Evolutionary conservation across 1,140 invertebrate species (phyloP).

Genomic region (Sminthurides bifidus): DNA sequence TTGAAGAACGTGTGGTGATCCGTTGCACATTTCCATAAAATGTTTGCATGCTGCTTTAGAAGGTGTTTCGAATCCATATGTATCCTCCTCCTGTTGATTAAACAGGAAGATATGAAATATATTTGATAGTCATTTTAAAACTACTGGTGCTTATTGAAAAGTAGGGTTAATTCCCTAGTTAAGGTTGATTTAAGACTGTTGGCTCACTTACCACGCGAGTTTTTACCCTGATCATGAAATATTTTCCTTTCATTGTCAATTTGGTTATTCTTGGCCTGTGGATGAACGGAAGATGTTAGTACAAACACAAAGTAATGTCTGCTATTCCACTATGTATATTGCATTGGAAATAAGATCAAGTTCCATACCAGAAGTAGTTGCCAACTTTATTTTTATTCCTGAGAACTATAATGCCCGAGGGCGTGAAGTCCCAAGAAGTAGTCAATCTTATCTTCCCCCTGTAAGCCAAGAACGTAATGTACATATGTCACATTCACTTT

Average conservation of each 20-base stretch:
- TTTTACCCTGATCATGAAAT: slow-evolving; percentile 87
- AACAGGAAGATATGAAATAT: slow-evolving; percentile 32
- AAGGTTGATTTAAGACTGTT: too few species aligned
- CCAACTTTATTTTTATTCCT: slow-evolving; percentile 93
- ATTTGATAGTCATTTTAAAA: too few species aligned
- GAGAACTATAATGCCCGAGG: slow-evolving; percentile 90
- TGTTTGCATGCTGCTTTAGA: slow-evolving; percentile 90
- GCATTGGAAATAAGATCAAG: too few species aligned
- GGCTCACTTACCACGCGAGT: slow-evolving; percentile 93
- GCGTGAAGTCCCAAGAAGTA: slow-evolving; percentile 94
- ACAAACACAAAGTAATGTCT: too few species aligned
- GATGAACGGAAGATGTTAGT: slow-evolving; percentile 15
- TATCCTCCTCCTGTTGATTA: slow-evolving; percentile 79
- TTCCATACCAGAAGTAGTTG: slow-evolving; percentile 97
- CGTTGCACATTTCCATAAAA: slow-evolving; percentile 93
- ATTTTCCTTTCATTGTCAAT: slow-evolving; percentile 89
- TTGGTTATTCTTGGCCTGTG: slow-evolving; percentile 79
- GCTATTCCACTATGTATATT: too few species aligned
- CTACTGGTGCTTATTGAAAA: too few species aligned
- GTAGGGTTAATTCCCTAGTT: too few species aligned
- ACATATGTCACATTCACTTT: not conserved
- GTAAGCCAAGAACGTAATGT: slow-evolving; percentile 9
- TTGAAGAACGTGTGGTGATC: slow-evolving; percentile 98
- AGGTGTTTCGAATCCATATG: slow-evolving; percentile 89
- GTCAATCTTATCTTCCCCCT: slow-evolving; percentile 94